These are phyloP conservation scores for Drosophila antonietae DNA, from an alignment of 2,888 invertebrate genomes.

Conservation along the genomic window DNA sequence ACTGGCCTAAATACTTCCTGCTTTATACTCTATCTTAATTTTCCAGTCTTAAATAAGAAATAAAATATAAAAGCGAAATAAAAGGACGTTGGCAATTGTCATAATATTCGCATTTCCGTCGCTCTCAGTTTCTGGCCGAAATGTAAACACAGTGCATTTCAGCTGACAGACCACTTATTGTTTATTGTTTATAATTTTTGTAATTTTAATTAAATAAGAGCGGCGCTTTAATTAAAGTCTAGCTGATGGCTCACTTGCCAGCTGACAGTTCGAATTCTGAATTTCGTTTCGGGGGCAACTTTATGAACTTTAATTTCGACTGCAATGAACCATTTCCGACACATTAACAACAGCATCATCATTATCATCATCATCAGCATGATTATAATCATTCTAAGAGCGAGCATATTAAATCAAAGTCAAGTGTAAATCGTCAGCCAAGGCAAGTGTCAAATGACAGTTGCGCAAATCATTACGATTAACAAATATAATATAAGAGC, in stretches of 20 bases:
- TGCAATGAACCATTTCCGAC: slow-evolving; percentile 58
- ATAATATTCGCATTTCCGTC: slow-evolving; percentile 44
- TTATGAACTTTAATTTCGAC: slow-evolving; percentile 62
- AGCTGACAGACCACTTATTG: slow-evolving; percentile 49
- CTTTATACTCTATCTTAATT: slow-evolving; percentile 12
- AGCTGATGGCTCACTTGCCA: slow-evolving; percentile 74
- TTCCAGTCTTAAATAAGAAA: slow-evolving; percentile 32
- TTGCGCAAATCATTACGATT: slow-evolving; percentile 79
- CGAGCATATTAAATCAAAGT: slow-evolving; percentile 46
- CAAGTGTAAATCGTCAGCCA: slow-evolving; percentile 40
- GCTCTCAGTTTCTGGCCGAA: slow-evolving; percentile 36
- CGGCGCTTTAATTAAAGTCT: slow-evolving; percentile 54
- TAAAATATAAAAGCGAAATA: slow-evolving; percentile 35
- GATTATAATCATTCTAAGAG: slow-evolving; percentile 5
- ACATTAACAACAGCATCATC: slow-evolving; percentile 21
- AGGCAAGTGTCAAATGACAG: slow-evolving; percentile 75
- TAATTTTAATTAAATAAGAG: slow-evolving; percentile 76
- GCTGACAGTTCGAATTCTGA: slow-evolving; percentile 23
- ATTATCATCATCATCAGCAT: background rate
- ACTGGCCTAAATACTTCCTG: slow-evolving; percentile 4
- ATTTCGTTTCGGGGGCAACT: slow-evolving; percentile 14
- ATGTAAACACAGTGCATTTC: slow-evolving; percentile 60
- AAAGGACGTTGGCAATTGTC: slow-evolving; percentile 47
- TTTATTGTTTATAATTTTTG: slow-evolving; percentile 76
- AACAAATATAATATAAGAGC: slow-evolving; percentile 66